Percentiles rank a stretch among this genome's conserved stretches.
Conservation (phyloP, 1,140 invertebrate genomes). For the Amphibalanus amphitrite region DNA sequence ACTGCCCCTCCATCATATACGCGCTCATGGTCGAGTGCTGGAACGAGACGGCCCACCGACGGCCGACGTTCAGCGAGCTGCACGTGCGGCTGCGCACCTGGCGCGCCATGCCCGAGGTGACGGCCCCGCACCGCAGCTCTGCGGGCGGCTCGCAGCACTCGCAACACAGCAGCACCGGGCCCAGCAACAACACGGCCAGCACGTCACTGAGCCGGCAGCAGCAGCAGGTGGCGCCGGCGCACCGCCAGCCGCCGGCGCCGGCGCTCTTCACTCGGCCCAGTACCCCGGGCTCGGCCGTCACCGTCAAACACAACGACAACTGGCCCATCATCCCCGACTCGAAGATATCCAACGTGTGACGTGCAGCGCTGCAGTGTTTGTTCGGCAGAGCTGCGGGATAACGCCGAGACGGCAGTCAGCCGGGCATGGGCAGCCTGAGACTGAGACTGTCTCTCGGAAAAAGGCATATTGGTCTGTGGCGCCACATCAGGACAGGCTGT, state of each 20-base stretch:
- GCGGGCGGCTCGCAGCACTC: slow-evolving; percentile 9
- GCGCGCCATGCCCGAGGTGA: slow-evolving; percentile 24
- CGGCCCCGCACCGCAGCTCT: slow-evolving; percentile 7
- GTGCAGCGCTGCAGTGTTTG: neutral
- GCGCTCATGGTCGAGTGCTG: slow-evolving; percentile 93
- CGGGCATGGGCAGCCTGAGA: too few species aligned
- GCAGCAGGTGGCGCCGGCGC: slow-evolving; percentile 1
- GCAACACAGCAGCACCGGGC: slow-evolving; percentile 36
- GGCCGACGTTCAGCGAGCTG: slow-evolving; percentile 75
- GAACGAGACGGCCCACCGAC: slow-evolving; percentile 73
- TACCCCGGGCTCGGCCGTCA: neutral
- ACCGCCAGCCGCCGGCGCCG: too few species aligned
- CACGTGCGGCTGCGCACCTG: slow-evolving; percentile 51
- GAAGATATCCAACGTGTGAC: neutral
- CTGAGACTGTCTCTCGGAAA: too few species aligned
- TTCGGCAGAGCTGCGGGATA: too few species aligned
- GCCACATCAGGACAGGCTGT: too few species aligned
- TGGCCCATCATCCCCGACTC: neutral
- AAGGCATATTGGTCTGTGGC: too few species aligned
- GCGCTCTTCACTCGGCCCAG: neutral
- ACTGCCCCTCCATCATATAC: slow-evolving; percentile 78
- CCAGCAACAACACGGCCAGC: slow-evolving; percentile 36
- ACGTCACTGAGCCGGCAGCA: slow-evolving; percentile 25
- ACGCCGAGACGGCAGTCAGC: too few species aligned
- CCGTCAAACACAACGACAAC: neutral